These are phyloP conservation scores for Ochlodes sylvanus DNA, from an alignment of 2,888 invertebrate species.

Conservation along the genomic window DNA sequence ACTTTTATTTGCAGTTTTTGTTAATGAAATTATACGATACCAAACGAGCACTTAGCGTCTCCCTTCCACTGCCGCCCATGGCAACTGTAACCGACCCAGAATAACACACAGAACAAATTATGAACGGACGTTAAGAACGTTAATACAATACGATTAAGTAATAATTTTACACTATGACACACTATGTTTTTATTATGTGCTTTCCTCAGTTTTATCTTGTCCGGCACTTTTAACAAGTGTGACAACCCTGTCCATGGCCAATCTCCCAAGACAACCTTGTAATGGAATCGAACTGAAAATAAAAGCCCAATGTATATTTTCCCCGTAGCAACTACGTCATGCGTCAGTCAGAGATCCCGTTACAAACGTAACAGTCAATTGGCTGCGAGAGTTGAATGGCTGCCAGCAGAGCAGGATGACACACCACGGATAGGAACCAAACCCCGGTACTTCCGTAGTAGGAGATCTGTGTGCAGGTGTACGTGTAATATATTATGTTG, in stretches of 20 bases:
- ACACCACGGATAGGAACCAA: slow-evolving; percentile 42
- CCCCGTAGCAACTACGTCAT: slow-evolving; percentile 1
- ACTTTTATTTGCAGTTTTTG: too few species aligned
- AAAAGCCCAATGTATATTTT: slow-evolving; percentile 10
- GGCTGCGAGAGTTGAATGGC: slow-evolving; percentile 38
- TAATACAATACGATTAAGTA: too few species aligned
- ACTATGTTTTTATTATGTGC: too few species aligned
- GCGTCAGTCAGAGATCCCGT: slow-evolving; percentile 1
- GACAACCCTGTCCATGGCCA: neutral
- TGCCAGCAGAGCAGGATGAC: slow-evolving; percentile 43
- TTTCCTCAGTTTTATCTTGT: too few species aligned
- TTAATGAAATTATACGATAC: too few species aligned
- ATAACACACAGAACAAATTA: too few species aligned
- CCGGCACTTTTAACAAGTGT: neutral
- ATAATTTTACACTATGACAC: too few species aligned
- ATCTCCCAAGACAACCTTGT: slow-evolving; percentile 2
- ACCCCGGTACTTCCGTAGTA: slow-evolving; percentile 35
- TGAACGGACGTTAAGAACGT: too few species aligned
- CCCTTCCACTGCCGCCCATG: too few species aligned
- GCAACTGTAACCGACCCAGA: too few species aligned
- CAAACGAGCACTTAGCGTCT: too few species aligned
- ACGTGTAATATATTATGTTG: too few species aligned
- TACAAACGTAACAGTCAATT: slow-evolving; percentile 6
- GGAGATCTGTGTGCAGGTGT: neutral
- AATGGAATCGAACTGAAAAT: neutral